phyloP scores from a whole-genome alignment of 2,113 vertebrate species.

The Tricholaema leucomelas region DNA sequence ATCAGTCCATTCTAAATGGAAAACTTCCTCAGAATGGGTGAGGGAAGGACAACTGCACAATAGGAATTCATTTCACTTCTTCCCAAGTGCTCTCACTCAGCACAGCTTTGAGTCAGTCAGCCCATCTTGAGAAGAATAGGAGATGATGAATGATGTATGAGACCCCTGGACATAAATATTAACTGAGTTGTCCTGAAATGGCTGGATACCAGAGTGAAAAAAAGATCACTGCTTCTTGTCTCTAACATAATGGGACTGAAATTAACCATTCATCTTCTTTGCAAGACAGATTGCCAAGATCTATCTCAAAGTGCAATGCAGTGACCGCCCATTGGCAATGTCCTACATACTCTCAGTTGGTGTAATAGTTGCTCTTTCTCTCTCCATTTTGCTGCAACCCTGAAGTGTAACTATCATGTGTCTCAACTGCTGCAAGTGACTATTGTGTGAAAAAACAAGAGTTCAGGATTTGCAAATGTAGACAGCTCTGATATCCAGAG shows the following conservation, averaged over 20 bases:
- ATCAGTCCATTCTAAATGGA: not conserved
- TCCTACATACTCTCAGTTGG: not conserved
- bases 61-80: not conserved
- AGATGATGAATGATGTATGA: not conserved
- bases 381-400: not conserved
- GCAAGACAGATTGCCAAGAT: not conserved
- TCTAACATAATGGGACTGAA: not conserved
- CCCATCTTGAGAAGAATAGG: not conserved
- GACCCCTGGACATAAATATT: not conserved
- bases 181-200: constrained; percentile 13
- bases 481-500: not conserved
- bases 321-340: not conserved
- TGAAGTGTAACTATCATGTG: not conserved
- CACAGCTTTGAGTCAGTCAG: not conserved
- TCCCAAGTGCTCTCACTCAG: not conserved
- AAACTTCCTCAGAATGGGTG: constrained; percentile 1
- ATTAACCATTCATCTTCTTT: not conserved
- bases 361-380: not conserved
- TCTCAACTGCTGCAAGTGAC: not conserved
- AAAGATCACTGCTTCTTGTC: not conserved
- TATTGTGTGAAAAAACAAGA: not conserved
- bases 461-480: not conserved
- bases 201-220: not conserved
- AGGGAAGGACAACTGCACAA: constrained; percentile 39
- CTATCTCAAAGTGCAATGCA: not conserved